Evolutionary conservation across 2,113 vertebrate genomes (phyloP).

Genomic region (Diadophis punctatus): DNA sequence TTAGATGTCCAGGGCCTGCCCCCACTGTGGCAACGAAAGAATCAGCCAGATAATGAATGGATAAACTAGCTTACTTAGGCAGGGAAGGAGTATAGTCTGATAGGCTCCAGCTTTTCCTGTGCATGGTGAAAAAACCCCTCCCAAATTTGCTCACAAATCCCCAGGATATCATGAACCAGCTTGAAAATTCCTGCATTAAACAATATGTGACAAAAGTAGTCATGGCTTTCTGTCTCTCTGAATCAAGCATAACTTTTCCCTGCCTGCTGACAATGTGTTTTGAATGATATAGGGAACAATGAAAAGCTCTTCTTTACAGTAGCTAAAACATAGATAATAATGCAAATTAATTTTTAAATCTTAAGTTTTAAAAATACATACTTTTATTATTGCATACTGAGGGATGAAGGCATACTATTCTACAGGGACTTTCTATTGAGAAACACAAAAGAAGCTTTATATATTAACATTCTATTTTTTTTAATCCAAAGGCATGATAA

Average conservation of each 20-base stretch:
- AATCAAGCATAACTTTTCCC: not conserved
- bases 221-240: not conserved
- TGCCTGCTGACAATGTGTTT: not conserved
- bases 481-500: not conserved
- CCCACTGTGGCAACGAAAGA: not conserved
- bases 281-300: no score
- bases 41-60: not conserved
- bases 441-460: not conserved
- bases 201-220: not conserved
- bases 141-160: not conserved
- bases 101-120: not conserved
- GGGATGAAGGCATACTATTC: not conserved
- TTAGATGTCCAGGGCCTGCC: not conserved
- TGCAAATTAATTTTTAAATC: not conserved
- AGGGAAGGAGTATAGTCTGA: not conserved
- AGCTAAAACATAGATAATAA: not conserved
- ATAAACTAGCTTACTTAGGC: not conserved
- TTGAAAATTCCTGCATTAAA: not conserved
- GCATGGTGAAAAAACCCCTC: not conserved
- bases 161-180: not conserved
- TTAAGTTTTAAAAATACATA: not conserved
- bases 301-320: not conserved
- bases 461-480: not conserved
- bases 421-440: not conserved
- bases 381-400: not conserved